Conservation (phyloP, 2,888 invertebrate genomes). For the Adela reaumurella region DNA sequence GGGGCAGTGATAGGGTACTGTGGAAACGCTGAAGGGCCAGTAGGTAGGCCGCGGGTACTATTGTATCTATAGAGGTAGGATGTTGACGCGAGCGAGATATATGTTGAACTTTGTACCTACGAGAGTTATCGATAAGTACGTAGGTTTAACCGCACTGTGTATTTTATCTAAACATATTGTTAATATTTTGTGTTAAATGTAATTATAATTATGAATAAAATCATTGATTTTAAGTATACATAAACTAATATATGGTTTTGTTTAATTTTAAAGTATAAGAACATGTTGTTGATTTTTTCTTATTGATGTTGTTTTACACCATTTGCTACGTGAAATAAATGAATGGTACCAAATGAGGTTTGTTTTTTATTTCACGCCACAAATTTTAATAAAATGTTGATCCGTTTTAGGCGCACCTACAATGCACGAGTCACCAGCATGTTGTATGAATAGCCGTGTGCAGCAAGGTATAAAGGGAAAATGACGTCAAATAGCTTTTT, state of each 20-base stretch:
- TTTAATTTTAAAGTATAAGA: neutral
- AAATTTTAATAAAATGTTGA: too few species aligned
- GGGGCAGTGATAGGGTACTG: too few species aligned
- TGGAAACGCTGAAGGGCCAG: too few species aligned
- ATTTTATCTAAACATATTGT: neutral
- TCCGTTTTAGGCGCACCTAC: too few species aligned
- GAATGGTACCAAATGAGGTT: slow-evolving; percentile 29
- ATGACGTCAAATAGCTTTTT: too few species aligned
- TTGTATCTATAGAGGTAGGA: too few species aligned
- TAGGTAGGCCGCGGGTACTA: too few species aligned
- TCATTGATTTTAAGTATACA: neutral
- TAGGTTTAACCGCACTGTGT: neutral
- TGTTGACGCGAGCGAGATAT: too few species aligned
- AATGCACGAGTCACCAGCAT: too few species aligned
- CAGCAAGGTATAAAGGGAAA: too few species aligned
- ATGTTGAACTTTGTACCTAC: too few species aligned
- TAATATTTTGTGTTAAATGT: neutral
- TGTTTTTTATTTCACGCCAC: slow-evolving; percentile 2
- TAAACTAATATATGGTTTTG: neutral
- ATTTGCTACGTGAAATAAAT: slow-evolving; percentile 50
- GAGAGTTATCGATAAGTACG: neutral
- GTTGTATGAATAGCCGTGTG: too few species aligned
- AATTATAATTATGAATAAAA: neutral
- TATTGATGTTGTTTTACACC: slow-evolving; percentile 55
- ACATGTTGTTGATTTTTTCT: slow-evolving; percentile 53